Evolutionary conservation across 1,140 invertebrate species (phyloP), one percentile per base, ranked within the genome.

Genomic region (Metaphire vulgaris): DNA sequence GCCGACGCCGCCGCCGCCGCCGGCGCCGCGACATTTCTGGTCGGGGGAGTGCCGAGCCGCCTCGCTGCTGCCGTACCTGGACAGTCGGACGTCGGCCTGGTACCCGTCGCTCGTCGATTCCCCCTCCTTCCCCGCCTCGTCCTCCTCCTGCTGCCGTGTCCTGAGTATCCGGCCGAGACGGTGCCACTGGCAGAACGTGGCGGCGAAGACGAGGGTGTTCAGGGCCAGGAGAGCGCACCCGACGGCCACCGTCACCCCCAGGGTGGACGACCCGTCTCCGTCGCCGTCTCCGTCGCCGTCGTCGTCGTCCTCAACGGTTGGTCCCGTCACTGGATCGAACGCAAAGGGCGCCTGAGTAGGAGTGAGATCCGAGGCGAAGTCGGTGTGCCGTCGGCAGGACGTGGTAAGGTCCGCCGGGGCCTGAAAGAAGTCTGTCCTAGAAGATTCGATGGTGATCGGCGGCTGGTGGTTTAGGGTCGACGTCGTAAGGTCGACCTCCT

Each of bases 191-290:
- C 96, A 97, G 81, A 95, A 97, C 0, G 96, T 92, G 0, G 94
- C 94, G 33, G 93, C 94, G 82, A 97, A 96, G 80, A 97, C 94
- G 15, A 97, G 87, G 0, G 96, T 92, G 83, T 97, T 97, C 2
- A 97, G 87, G 78, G 96, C 92, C 21, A 97, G 88, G 29, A 97
- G 85, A 1, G 92, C 93, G 80, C 93, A 95, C 0, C 95, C 95
- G 74, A 97, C 95, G 29, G 94, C 93, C 79, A 97, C 93, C 1
- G 94, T 96, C 0, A 96, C 92, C 83, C 92, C 93, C 2, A 96
- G 85, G 0, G 93, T 71, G n/a, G n/a, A n/a, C n/a, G n/a, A n/a
- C n/a, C n/a, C n/a, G n/a, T n/a, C n/a, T n/a, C n/a, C n/a, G 0
- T 72, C 33, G 21, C 12, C 21, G 32, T n/a, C 74, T 72, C 33